These are phyloP conservation scores for Eremobia ochroleuca DNA, from an alignment of 2,888 invertebrate genomes.

Conservation along the genomic window DNA sequence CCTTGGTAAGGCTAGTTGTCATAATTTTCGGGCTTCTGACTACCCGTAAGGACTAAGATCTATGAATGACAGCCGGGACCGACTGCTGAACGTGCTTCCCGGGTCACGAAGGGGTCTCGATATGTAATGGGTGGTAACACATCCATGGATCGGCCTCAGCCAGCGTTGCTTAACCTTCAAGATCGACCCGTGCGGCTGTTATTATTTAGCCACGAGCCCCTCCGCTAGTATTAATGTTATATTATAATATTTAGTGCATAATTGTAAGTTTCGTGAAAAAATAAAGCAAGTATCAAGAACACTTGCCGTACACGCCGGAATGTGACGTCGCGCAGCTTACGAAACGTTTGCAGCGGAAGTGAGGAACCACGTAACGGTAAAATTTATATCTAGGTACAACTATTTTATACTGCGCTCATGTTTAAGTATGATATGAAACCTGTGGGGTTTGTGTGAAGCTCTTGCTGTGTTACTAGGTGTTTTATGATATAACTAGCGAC, in stretches of 20 bases:
- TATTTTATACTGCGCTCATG: neutral
- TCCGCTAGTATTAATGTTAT: too few species aligned
- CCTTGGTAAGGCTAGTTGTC: too few species aligned
- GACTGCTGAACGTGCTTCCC: too few species aligned
- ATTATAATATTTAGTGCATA: neutral
- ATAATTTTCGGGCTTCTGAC: too few species aligned
- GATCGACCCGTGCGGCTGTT: too few species aligned
- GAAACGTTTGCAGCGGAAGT: slow-evolving; percentile 80
- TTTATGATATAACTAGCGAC: neutral
- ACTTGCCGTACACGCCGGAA: slow-evolving; percentile 78
- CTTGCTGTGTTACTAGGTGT: neutral
- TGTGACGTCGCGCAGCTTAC: slow-evolving; percentile 89
- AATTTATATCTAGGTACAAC: slow-evolving; percentile 26
- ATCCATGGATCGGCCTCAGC: too few species aligned
- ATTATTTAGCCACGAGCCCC: too few species aligned
- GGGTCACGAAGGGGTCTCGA: too few species aligned
- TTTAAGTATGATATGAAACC: neutral
- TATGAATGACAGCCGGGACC: too few species aligned
- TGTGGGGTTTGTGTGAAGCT: neutral
- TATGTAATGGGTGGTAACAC: too few species aligned
- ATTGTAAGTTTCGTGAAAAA: slow-evolving; percentile 5
- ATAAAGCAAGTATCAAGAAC: slow-evolving; percentile 77
- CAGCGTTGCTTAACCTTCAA: too few species aligned
- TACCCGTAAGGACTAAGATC: too few species aligned
- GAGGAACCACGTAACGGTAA: slow-evolving; percentile 66